Conservation (phyloP, 1,140 invertebrate species). For the Tetragnatha versicolor region DNA sequence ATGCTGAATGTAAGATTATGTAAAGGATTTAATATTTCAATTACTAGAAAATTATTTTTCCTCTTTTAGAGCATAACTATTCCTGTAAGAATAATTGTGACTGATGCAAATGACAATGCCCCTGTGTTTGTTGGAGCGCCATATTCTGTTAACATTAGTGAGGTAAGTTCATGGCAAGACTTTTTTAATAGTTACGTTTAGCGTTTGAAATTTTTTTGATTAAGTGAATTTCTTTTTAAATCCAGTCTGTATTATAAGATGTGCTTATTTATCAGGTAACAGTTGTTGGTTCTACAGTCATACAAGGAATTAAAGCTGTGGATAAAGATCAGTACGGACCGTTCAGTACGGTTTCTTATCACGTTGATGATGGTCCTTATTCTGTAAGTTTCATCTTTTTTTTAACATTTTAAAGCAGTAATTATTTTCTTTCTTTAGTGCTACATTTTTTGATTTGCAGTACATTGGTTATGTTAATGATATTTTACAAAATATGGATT, state of each 20-base stretch:
- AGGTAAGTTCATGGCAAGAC: conserved; percentile 69
- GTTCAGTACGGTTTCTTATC: conserved; percentile 87
- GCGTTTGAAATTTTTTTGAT: background rate
- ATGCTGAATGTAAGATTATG: background rate
- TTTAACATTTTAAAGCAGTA: background rate
- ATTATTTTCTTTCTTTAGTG: background rate
- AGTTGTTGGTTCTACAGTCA: conserved; percentile 78
- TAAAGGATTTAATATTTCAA: conserved; percentile 7
- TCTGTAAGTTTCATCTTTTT: conserved; percentile 67
- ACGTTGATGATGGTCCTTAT: conserved; percentile 75
- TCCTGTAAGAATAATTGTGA: conserved; percentile 88
- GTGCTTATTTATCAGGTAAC: conserved; percentile 70
- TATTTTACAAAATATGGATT: no score
- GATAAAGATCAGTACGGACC: conserved; percentile 89
- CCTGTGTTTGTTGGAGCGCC: conserved; percentile 82
- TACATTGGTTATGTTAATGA: background rate
- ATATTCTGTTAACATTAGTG: conserved; percentile 82
- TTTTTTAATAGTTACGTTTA: no score
- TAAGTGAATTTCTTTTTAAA: background rate
- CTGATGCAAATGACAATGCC: conserved; percentile 90
- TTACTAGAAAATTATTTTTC: background rate
- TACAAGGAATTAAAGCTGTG: conserved; percentile 77
- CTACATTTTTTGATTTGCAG: background rate
- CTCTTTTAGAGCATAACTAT: conserved; percentile 78
- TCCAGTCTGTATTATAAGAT: background rate